Conservation (phyloP, 2,888 invertebrate genomes). For the Adelognathus sp. region DNA sequence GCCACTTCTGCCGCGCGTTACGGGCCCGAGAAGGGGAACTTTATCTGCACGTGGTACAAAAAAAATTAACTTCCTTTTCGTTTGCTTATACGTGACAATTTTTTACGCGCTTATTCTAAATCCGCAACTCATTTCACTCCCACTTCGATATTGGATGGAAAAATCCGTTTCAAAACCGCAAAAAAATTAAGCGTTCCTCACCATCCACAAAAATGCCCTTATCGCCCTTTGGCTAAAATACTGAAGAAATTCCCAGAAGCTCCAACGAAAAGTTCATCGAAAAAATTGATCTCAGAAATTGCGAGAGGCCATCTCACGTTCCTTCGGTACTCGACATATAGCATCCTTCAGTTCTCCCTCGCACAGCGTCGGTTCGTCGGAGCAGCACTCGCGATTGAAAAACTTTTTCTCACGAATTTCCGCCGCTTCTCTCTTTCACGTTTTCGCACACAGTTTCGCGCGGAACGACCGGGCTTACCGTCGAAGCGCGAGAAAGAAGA, state of each 20-base stretch:
- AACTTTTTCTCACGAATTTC: conserved; percentile 67
- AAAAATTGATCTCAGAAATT: conserved; percentile 24
- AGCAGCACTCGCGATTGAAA: conserved; percentile 71
- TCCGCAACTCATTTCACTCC: too few species aligned
- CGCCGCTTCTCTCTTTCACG: neutral
- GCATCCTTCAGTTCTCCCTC: neutral
- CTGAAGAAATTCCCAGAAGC: neutral
- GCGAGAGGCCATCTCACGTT: conserved; percentile 7
- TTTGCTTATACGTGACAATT: too few species aligned
- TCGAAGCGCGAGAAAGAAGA: conserved; percentile 21
- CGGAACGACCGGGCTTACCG: conserved; percentile 55
- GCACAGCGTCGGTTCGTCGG: neutral
- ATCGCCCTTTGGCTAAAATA: neutral
- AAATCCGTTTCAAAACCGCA: too few species aligned
- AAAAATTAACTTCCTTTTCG: too few species aligned
- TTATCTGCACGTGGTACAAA: too few species aligned
- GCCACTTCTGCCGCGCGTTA: too few species aligned
- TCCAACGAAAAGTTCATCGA: conserved; percentile 1
- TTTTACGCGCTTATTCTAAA: too few species aligned
- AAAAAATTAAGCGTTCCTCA: too few species aligned
- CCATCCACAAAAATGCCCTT: too few species aligned
- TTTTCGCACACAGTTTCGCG: conserved; percentile 29
- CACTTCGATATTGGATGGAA: too few species aligned
- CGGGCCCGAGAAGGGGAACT: too few species aligned
- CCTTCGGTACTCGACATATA: conserved; percentile 4